phyloP scores from a whole-genome alignment of 2,888 invertebrate genomes.

The Micoletzkya japonica region DNA sequence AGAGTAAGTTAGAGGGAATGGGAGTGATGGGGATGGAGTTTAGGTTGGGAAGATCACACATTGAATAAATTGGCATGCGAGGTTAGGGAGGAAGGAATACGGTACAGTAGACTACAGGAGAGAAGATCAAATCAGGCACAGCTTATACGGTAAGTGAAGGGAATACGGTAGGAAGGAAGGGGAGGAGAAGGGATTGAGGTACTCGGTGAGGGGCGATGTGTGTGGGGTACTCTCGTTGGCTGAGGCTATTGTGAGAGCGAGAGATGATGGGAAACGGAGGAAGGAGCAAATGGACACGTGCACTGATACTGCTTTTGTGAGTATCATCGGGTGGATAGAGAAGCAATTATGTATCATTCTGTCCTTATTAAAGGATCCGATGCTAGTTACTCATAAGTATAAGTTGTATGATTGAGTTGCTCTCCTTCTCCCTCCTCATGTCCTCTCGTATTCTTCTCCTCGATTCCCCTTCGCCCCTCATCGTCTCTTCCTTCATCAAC shows the following conservation, averaged over 20 bases:
- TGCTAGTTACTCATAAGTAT: too few relatives aligned
- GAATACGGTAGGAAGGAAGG: neutral
- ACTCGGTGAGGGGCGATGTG: constrained; percentile 19
- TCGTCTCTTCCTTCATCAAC: too few relatives aligned
- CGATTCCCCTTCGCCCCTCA: too few relatives aligned
- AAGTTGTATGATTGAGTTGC: too few relatives aligned
- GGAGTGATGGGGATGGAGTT: neutral
- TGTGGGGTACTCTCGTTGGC: constrained; percentile 4
- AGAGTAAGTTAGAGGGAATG: neutral
- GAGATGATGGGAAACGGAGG: neutral
- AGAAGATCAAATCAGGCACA: constrained; percentile 22
- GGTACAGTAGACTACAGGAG: constrained; percentile 18
- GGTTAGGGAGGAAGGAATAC: constrained; percentile 9
- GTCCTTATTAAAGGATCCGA: too few relatives aligned
- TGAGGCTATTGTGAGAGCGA: constrained; percentile 16
- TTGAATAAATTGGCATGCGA: constrained; percentile 4
- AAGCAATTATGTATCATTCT: too few relatives aligned
- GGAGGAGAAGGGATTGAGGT: neutral
- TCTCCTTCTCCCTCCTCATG: too few relatives aligned
- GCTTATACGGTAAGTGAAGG: neutral
- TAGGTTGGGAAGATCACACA: constrained; percentile 12
- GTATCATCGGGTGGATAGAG: neutral
- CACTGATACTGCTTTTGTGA: constrained; percentile 11
- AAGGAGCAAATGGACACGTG: constrained; percentile 18
- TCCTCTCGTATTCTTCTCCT: too few relatives aligned